Base-by-base conservation (phyloP, 2,888 invertebrate species). In the Apamea epomidion region DNA sequence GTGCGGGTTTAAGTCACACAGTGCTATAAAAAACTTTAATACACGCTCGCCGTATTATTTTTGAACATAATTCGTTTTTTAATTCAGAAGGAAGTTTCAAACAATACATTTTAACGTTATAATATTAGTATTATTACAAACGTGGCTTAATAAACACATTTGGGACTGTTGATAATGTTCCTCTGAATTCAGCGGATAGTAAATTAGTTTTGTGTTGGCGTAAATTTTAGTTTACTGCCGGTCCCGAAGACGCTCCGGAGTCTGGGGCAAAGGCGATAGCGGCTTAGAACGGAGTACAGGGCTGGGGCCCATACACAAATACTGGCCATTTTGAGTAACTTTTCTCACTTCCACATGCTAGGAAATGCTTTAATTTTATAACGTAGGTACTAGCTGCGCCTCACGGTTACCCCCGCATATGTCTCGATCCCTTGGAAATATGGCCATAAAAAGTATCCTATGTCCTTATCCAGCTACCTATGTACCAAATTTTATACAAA, bases 191-290 rank as follows among this genome's bases (percentile, higher is more conserved):
- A 86, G 80, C 80, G 83, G 84, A 89, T 89, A 91, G 91, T 93
- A 93, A 93, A 93, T 94, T 92, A 89, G 89, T 89, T 89, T 82
- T 80, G 87, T 85, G 90, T 87, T 86, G 80, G 87, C 84, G 87
- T 92, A 90, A 88, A 91, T 92, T 92, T 91, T 90, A 89, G 87
- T 91, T 90, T 90, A 88, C 72, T 78, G 68, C 78, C 78, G 78
- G 80, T 76, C 68, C 60, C 79, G 25, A 37, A 78, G 81, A 85
- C 75, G 69, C 73, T 65, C 12, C 0, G n/a, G 21, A 62, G 80
- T 80, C 48, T 69, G 58, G 12, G 68, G n/a, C 67, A 74, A 1
- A 76, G 42, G 74, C 72, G 83, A 25, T 0, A 78, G 85, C 75
- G 79, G 77, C 73, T 74, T 21, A 25, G 6, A 70, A 70, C 16